Conservation (phyloP, 2,797 vertebrate species). For the Paguma larvata region DNA sequence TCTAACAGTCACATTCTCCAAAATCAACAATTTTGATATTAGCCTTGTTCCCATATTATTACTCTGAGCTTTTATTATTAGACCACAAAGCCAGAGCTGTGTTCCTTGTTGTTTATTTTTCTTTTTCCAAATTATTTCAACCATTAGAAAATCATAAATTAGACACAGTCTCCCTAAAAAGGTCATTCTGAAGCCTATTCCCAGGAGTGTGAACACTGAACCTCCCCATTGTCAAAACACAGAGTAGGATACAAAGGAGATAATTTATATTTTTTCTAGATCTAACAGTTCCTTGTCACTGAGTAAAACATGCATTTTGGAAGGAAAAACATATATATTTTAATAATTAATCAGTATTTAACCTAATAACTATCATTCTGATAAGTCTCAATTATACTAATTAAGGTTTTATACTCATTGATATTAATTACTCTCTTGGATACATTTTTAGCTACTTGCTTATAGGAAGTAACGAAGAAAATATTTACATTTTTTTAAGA, state of each 20-base stretch:
- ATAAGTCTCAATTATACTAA: not conserved
- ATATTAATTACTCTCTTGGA: not conserved
- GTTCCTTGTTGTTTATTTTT: not conserved
- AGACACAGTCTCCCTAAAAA: not conserved
- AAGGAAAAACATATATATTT: constrained; percentile 39
- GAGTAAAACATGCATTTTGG: not conserved
- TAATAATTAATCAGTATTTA: constrained; percentile 32
- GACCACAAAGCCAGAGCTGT: not conserved
- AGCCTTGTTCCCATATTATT: not conserved
- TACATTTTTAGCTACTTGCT: constrained; percentile 8
- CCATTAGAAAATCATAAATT: not conserved
- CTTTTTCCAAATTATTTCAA: not conserved
- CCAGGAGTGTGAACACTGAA: not conserved
- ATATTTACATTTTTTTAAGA: not conserved
- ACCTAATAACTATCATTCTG: constrained; percentile 8
- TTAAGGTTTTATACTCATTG: not conserved
- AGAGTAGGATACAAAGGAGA: not conserved
- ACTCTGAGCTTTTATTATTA: not conserved
- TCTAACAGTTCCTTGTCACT: not conserved
- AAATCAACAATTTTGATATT: not conserved
- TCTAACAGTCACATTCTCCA: not conserved
- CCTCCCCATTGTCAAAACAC: not conserved
- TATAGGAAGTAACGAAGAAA: not conserved
- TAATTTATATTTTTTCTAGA: not conserved
- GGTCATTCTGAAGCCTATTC: not conserved